Base-by-base conservation (phyloP, 2,797 vertebrate genomes). In the Sebastes taczanowskii region DNA sequence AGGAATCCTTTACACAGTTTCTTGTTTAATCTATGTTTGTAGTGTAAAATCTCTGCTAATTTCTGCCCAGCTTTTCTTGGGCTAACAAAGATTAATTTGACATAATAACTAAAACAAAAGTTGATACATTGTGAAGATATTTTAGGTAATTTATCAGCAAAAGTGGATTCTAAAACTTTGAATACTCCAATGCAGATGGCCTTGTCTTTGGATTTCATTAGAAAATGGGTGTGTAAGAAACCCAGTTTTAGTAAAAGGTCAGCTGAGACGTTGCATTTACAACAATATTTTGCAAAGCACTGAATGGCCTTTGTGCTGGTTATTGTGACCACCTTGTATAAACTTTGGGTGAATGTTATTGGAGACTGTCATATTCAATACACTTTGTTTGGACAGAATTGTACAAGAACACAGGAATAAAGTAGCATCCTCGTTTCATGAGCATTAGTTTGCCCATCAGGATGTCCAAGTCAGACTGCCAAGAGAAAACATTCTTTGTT, bases 401-500 rank as follows among this genome's bases (percentile, higher is more conserved):
- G 25, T 49, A 3, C 25, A 18, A 13, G 59, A 63, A 80, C 56
- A 49, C 20, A 30, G 20, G 25, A 52, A 20, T 3, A 30, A 65
- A 69, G 64, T 4, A 69, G 61, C 55, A 61, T 86, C 76, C 11
- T 58, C 38, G 3, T 42, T 32, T 18, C 18, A 23, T 20, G 23
- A 66, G 38, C 16, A 9, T 53, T 38, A 23, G 14, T 77, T 22
- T 49, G 29, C 61, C 52, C 13, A 20, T 76, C 76, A 58, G 59
- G 25, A 61, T 22, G 38, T 77, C 76, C 53, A 25, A 72, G 55
- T 58, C 29, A 2, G 32, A 25, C 14, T 74, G 81, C 71, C 68
- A 64, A 77, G 74, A 85, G 80, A 87, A 69, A 74, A 75, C 64
- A 84, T 82, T 87, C 78, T 13, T 87, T 30, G 60, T 68, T 82